Evolutionary conservation across 2,888 invertebrate genomes (phyloP).

Genomic region (Lochmaea crataegi): DNA sequence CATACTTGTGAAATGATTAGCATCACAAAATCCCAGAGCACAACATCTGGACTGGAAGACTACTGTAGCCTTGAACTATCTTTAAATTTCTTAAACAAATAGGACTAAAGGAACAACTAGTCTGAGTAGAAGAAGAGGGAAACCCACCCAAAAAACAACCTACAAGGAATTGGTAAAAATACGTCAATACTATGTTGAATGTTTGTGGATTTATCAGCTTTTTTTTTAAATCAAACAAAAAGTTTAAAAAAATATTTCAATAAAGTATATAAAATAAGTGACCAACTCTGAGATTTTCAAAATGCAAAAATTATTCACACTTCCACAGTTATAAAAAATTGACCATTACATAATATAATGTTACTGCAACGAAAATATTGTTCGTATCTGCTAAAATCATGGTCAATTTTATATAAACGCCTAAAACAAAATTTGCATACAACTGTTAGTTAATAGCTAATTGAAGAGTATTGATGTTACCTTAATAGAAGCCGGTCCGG

Average conservation of each 20-base stretch:
- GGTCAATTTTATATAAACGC: conserved; percentile 2
- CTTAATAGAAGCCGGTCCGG: conserved; percentile 86
- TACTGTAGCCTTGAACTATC: too few relatives aligned
- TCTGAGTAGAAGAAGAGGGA: too few relatives aligned
- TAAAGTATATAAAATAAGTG: conserved; percentile 1
- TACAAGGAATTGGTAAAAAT: too few relatives aligned
- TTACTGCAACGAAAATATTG: not conserved
- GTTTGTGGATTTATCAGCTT: too few relatives aligned
- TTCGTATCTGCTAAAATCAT: not conserved
- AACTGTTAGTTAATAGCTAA: conserved; percentile 1
- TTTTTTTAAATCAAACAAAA: too few relatives aligned
- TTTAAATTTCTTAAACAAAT: too few relatives aligned
- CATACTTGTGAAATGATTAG: too few relatives aligned
- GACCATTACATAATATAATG: not conserved
- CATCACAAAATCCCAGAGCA: too few relatives aligned
- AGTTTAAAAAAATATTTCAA: not conserved
- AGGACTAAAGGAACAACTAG: too few relatives aligned
- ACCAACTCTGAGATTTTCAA: conserved; percentile 24
- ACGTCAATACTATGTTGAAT: too few relatives aligned
- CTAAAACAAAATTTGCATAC: conserved; percentile 15
- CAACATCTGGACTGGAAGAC: too few relatives aligned
- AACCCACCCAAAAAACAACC: too few relatives aligned
- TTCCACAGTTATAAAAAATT: conserved; percentile 14
- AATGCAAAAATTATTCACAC: conserved; percentile 29
- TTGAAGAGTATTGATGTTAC: conserved; percentile 64